Evolutionary conservation across 1,140 invertebrate genomes (phyloP), one percentile per base, ranked within the genome.

Genomic region (Bemisia tabaci): DNA sequence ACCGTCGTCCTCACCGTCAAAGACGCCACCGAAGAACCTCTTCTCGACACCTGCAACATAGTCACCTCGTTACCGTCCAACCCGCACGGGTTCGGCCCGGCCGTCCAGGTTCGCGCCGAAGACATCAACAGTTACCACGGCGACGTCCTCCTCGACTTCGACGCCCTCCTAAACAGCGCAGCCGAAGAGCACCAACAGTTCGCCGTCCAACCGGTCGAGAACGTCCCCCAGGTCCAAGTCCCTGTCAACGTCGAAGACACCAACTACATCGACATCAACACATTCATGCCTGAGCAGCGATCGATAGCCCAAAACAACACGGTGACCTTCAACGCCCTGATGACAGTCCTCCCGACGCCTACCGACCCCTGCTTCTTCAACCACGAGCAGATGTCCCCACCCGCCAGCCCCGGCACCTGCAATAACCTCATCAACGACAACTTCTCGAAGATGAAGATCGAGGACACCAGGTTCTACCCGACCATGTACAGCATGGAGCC

Each of bases 321-420:
- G 9, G 59, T 70, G 22, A 65, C 68, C 1, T 70, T 67, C 60
- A 70, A 70, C 62, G 68, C 70, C 12, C 64, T 69, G 11, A 70
- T 70, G 70, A 70, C 70, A 22, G 65, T 70, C 39, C 65, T 69
- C 59, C 68, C 69, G 23, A 59, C 66, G 21, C 63, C 64, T 33
- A 48, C 64, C 39, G 58, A 69, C 25, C 22, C 33, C 12, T 62
- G 63, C 22, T 25, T 62, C 22, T 69, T 61, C 60, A 61, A 59
- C 25, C 68, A 66, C 48, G 68, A 65, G 12, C 62, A 66, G 22
- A 69, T 71, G 66, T 71, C 70, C 5, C 70, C 70, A 22, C 70
- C 70, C 22, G 70, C 68, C 22, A 69, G 68, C 61, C 70, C 70
- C 12, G 69, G 65, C 26, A 65, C 67, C 21, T 58, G 39, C 22